phyloP scores from a whole-genome alignment of 1,140 invertebrate genomes.

The Drosophila trapezifrons region DNA sequence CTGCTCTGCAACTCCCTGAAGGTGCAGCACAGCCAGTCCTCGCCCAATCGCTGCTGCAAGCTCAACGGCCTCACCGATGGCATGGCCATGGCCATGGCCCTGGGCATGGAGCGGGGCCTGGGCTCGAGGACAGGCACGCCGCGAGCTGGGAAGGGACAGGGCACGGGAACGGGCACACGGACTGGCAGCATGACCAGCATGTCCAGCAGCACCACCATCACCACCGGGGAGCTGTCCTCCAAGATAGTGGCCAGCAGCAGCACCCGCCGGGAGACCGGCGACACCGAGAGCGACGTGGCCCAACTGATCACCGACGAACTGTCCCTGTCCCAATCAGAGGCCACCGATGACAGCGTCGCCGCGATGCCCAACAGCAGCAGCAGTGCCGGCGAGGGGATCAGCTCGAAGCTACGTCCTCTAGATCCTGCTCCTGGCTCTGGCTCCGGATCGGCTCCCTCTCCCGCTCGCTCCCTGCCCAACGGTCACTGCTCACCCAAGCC shows the following conservation, averaged over 20 bases:
- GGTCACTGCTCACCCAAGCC: conserved; percentile 69
- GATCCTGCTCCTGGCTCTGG: conserved; percentile 35
- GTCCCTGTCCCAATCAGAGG: conserved; percentile 82
- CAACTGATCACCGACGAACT: conserved; percentile 80
- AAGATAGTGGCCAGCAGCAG: conserved; percentile 76
- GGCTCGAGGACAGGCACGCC: conserved; percentile 17
- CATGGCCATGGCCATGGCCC: conserved; percentile 7
- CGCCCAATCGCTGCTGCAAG: conserved; percentile 82
- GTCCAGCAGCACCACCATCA: conserved; percentile 69
- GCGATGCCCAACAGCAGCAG: conserved; percentile 76
- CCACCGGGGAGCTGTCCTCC: conserved; percentile 73
- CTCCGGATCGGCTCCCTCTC: background rate
- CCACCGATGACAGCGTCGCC: conserved; percentile 76
- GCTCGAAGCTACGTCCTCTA: conserved; percentile 72
- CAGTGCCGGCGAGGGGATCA: conserved; percentile 45
- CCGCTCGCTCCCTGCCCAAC: conserved; percentile 50
- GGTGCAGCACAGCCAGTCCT: conserved; percentile 83
- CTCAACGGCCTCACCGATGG: conserved; percentile 59
- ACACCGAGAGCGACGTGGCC: conserved; percentile 83
- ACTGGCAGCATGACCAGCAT: conserved; percentile 70
- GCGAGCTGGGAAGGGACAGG: too few species aligned
- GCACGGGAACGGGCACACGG: conserved; percentile 20
- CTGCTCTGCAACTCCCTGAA: conserved; percentile 80
- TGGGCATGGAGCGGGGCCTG: background rate
- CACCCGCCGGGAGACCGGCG: conserved; percentile 70